Evolutionary conservation across 2,797 vertebrate species (phyloP).

Genomic region (Gambusia yucatana): DNA sequence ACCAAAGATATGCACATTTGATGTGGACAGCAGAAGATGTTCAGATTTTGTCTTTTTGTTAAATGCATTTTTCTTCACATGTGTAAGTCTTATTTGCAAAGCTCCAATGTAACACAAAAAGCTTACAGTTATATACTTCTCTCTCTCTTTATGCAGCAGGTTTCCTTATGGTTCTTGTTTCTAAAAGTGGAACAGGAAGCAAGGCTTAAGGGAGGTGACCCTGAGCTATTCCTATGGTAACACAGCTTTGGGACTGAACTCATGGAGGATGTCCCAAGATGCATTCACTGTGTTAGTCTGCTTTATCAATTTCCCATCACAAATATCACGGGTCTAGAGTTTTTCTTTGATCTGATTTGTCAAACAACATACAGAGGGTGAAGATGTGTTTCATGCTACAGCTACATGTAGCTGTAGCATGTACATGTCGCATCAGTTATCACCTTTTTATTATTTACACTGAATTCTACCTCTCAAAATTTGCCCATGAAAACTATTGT

Average conservation of each 20-base stretch:
- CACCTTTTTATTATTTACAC: not conserved
- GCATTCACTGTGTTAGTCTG: not conserved
- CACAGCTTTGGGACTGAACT: not conserved
- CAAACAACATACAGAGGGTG: not conserved
- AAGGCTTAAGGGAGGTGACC: constrained; percentile 1
- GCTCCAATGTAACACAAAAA: not conserved
- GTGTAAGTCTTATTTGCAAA: not conserved
- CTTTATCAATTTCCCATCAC: not conserved
- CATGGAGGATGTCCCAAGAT: not conserved
- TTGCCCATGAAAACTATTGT: not conserved
- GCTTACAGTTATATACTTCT: not conserved
- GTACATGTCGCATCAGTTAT: not conserved
- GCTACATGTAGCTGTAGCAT: not conserved
- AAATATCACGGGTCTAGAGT: not conserved
- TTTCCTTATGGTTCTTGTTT: constrained; percentile 1
- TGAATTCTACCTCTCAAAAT: not conserved
- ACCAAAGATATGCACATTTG: not conserved
- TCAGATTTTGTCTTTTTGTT: constrained; percentile 12
- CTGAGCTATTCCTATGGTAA: not conserved
- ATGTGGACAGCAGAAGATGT: constrained; percentile 49
- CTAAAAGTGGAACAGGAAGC: constrained; percentile 3
- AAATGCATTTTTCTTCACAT: not conserved
- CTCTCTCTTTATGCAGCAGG: not conserved
- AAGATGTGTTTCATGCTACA: not conserved
- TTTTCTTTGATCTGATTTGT: not conserved